Percentiles rank a stretch among this genome's conserved stretches.
Conservation (phyloP, 2,888 invertebrate genomes). For the Trichopoda pennipes region DNA sequence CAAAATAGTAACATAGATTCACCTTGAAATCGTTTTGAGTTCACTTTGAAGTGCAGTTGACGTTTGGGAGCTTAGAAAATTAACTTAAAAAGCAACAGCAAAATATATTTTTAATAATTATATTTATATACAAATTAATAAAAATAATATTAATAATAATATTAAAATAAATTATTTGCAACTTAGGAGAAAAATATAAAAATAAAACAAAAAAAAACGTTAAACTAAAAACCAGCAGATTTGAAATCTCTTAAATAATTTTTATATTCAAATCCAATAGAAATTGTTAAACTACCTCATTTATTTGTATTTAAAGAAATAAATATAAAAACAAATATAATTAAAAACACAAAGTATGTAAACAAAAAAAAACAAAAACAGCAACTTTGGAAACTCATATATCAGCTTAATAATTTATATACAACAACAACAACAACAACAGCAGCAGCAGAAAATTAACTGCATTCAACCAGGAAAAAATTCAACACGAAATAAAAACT, state of each 20-base stretch:
- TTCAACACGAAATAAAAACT: constrained; percentile 54
- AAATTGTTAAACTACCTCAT: constrained; percentile 62
- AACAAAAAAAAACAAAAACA: constrained; percentile 6
- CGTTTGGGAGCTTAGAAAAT: constrained; percentile 64
- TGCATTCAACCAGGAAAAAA: constrained; percentile 60
- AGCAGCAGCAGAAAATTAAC: constrained; percentile 20
- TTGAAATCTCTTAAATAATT: constrained; percentile 36
- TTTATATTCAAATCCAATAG: constrained; percentile 51
- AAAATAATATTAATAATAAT: not conserved
- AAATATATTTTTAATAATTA: constrained; percentile 38
- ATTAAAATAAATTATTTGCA: not conserved
- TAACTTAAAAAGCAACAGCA: constrained; percentile 27
- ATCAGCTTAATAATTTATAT: constrained; percentile 40
- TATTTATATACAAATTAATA: constrained; percentile 7
- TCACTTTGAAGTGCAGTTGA: constrained; percentile 60
- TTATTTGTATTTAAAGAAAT: constrained; percentile 40
- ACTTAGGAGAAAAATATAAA: constrained; percentile 45
- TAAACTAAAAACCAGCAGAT: constrained; percentile 50
- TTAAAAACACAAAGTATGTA: not conserved
- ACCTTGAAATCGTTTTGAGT: constrained; percentile 64
- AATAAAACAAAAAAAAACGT: constrained; percentile 34
- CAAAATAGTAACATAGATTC: constrained; percentile 62
- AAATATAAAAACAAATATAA: constrained; percentile 2
- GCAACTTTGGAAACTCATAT: constrained; percentile 45
- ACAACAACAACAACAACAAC: constrained; percentile 26